Evolutionary conservation across 64 coral and sea anemone genomes (phyloP).

Genomic region (Stylophora pistillata): DNA sequence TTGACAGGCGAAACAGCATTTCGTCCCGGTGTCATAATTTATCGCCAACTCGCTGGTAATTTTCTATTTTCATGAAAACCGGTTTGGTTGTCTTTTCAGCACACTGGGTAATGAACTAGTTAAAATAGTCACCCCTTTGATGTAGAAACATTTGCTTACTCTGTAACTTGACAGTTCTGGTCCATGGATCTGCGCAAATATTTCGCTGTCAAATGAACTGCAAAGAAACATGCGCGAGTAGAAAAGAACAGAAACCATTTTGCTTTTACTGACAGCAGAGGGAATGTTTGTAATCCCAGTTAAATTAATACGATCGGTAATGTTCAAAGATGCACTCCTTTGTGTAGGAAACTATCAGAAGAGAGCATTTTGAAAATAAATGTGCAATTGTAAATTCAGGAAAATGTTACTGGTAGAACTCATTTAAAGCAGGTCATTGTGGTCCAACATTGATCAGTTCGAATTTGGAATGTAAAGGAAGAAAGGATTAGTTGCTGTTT

Average conservation of each 20-base stretch:
- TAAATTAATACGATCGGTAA: not conserved
- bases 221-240: not conserved
- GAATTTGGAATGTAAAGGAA: no score
- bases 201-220: no score
- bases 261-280: slow-evolving; percentile 7
- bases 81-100: not conserved
- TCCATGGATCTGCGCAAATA: not conserved
- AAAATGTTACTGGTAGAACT: not conserved
- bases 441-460: no score
- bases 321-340: not conserved
- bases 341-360: not conserved
- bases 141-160: not conserved
- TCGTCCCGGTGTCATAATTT: not conserved
- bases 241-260: not conserved
- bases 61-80: not conserved
- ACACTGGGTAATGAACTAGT: no score
- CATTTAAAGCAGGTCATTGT: not conserved
- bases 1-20: slow-evolving; percentile 23
- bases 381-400: no score
- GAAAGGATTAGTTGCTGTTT: no score
- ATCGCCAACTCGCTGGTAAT: not conserved
- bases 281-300: slow-evolving; percentile 15
- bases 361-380: no score
- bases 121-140: no score
- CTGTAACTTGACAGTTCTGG: not conserved